Evolutionary conservation across 2,113 vertebrate genomes (phyloP).

Genomic region (Caretta caretta): DNA sequence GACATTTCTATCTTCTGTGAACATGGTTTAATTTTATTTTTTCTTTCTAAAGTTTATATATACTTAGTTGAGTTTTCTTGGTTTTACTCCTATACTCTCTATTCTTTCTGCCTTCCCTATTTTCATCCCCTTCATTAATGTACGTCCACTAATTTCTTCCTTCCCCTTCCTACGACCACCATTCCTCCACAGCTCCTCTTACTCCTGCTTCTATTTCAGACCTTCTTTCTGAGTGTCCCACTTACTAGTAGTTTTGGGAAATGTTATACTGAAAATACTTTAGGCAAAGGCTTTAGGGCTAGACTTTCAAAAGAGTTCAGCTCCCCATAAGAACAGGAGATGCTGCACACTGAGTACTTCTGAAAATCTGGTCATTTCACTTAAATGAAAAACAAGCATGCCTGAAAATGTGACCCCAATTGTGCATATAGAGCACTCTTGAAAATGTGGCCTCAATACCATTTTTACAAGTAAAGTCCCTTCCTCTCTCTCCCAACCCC

Average conservation of each 20-base stretch:
- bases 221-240: not conserved
- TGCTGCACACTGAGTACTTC: not conserved
- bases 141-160: not conserved
- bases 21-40: conserved; percentile 11
- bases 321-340: not conserved
- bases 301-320: not conserved
- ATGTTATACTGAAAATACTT: not conserved
- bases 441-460: too few relatives aligned
- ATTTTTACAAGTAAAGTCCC: too few relatives aligned
- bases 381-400: not conserved
- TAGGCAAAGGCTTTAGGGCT: not conserved
- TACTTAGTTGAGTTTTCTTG: conserved; percentile 17
- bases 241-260: not conserved
- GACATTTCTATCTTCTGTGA: not conserved
- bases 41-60: conserved; percentile 40
- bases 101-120: not conserved
- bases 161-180: not conserved
- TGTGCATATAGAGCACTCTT: too few relatives aligned
- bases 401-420: too few relatives aligned
- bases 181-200: not conserved
- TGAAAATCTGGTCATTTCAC: not conserved
- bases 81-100: too few relatives aligned
- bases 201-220: not conserved
- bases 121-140: not conserved
- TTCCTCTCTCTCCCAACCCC: too few relatives aligned